Percentiles rank a stretch among this genome's conserved stretches.
phyloP scores from a whole-genome alignment of 2,797 vertebrate species.

The Myotis daubentonii region DNA sequence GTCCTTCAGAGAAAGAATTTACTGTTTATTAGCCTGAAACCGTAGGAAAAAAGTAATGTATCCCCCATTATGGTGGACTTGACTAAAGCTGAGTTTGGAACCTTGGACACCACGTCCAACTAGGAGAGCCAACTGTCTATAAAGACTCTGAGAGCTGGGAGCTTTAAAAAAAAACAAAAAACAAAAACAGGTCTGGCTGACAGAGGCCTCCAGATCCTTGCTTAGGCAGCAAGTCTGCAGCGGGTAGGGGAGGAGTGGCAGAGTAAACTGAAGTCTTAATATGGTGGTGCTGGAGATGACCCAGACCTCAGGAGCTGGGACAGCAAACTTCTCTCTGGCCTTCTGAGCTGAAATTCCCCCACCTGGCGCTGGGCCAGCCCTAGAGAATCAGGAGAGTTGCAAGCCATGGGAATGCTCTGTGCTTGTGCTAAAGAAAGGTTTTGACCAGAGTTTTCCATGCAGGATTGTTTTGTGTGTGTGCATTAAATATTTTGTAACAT shows the following conservation, averaged over 20 bases:
- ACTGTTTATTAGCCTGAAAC: background rate
- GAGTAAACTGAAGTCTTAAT: conserved; percentile 23
- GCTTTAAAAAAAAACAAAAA: background rate
- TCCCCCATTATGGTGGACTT: background rate
- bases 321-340: background rate
- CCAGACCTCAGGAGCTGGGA: conserved; percentile 46
- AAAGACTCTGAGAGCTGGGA: background rate
- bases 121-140: background rate
- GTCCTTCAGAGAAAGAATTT: conserved; percentile 2
- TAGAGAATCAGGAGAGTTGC: conserved; percentile 31
- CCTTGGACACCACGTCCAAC: background rate
- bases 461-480: background rate
- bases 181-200: background rate
- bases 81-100: background rate
- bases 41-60: background rate
- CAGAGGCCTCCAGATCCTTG: background rate
- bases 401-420: conserved; percentile 50
- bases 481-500: background rate
- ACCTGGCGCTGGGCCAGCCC: background rate
- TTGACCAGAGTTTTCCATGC: conserved; percentile 54
- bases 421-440: conserved; percentile 42
- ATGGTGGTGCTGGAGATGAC: conserved; percentile 14
- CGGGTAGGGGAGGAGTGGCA: background rate
- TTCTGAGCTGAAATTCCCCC: conserved; percentile 22
- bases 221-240: conserved; percentile 22